phyloP scores from a whole-genome alignment of 2,888 invertebrate genomes.

The Lamellibrachia columna region DNA sequence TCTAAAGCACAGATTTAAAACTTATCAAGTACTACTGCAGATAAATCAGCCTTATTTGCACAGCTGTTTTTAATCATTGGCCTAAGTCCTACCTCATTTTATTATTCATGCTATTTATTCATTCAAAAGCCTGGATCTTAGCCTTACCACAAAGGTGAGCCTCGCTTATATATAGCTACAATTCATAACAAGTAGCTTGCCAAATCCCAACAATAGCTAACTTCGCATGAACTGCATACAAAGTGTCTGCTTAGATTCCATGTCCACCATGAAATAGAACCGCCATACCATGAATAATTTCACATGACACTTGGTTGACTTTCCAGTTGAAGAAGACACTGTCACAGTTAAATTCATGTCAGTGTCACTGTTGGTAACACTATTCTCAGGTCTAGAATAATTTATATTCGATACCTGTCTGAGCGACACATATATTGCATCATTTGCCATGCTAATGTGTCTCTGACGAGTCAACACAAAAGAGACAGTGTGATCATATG shows the following conservation, averaged over 20 bases:
- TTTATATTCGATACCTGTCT: neutral
- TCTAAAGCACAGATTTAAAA: neutral
- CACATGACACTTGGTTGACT: neutral
- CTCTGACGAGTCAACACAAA: neutral
- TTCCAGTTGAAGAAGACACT: neutral
- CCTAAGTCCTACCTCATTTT: neutral
- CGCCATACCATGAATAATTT: neutral
- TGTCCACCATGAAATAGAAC: neutral
- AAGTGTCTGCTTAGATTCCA: neutral
- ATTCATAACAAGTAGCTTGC: neutral
- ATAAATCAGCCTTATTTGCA: neutral
- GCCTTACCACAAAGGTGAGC: neutral
- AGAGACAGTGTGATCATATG: neutral
- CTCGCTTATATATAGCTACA: neutral
- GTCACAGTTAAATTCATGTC: neutral
- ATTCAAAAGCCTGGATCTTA: neutral
- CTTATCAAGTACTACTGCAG: neutral
- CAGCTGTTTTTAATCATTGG: neutral
- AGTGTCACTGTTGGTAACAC: neutral
- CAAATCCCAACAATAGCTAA: neutral
- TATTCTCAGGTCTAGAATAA: neutral
- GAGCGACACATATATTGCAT: neutral
- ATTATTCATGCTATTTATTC: conserved; percentile 16
- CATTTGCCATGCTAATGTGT: conserved; percentile 16
- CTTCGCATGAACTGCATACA: neutral